Evolutionary conservation across 2,797 vertebrate genomes (phyloP), one percentile per base, ranked within the genome.

Genomic region (Tragopan temminckii): DNA sequence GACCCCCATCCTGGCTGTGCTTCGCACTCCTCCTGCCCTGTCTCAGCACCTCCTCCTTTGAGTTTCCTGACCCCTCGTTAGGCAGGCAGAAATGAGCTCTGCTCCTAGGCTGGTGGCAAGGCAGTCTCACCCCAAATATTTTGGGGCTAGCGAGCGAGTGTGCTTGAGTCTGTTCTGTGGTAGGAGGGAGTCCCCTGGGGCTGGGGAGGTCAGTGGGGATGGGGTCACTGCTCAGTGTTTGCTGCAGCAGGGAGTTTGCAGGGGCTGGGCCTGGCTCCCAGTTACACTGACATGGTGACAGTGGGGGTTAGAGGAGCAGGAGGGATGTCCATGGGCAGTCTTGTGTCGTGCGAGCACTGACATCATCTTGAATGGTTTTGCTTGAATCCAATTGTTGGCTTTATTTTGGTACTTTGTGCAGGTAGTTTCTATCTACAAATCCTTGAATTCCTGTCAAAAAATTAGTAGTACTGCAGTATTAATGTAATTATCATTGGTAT

Each of bases 241-340:
- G 23, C 23, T 48, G 46, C 46, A 24, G 46, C 23, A 48, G 46
- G 23, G 46, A 48, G 46, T 48, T 24, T 48, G 46, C 46, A 24
- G 23, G 23, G 46, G 46, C 46, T 48, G 21, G 23, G 46, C 46
- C 46, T 48, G 46, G 46, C 46, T 48, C 21, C 11, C 12, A 48
- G 23, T 48, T 48, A 48, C 11, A 23, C 21, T 23, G 21, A 24
- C 15, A 36, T 58, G 45, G 16, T 48, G 70, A 11, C 38, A 42
- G 3, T 33, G 31, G 8, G 38, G 70, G 38, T 64, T 31, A 35
- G 35, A 43, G 66, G 67, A 72, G 70, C 31, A 5, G 13, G 4
- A 31, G 66, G 2, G 48, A 4, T 38, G 76, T 46, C 48, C 55
- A 3, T 8, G 52, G n/a, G 58, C 23, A 0, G 0, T 19, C 13